Percentiles rank a stretch among this genome's conserved stretches.
Conservation (phyloP, 2,797 vertebrate genomes). For the Benthosema pterotum region DNA sequence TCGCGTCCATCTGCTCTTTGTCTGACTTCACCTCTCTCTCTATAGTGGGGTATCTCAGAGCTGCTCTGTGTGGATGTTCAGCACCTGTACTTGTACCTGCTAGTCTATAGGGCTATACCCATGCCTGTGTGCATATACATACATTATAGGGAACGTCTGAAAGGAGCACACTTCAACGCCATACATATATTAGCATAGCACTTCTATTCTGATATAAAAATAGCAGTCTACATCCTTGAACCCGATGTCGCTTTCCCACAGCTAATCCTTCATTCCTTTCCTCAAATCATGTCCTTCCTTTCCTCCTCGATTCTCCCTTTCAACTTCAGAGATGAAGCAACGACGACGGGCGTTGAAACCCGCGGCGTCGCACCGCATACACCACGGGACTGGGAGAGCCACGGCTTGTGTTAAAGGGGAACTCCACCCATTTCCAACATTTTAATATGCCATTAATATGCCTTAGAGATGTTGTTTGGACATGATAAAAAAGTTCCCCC, state of each 20-base stretch:
- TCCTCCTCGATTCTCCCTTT: constrained; percentile 22
- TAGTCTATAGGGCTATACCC: constrained; percentile 3
- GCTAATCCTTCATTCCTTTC: constrained; percentile 30
- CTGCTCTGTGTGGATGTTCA: constrained; percentile 18
- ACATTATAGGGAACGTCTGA: constrained; percentile 39
- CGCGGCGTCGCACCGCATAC: no score
- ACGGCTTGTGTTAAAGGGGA: constrained; percentile 26
- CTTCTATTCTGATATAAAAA: constrained; percentile 19
- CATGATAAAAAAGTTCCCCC: no score
- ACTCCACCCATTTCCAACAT: no score
- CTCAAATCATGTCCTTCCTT: constrained; percentile 27
- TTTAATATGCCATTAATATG: no score
- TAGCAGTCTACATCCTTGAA: constrained; percentile 34
- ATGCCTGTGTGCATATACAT: constrained; percentile 56
- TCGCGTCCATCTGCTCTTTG: constrained; percentile 54
- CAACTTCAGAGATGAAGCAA: constrained; percentile 52
- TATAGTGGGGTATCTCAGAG: constrained; percentile 29
- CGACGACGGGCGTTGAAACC: constrained; percentile 26
- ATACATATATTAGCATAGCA: no score
- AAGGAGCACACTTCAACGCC: constrained; percentile 62
- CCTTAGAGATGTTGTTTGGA: no score
- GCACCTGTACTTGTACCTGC: constrained; percentile 20
- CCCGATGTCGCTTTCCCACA: constrained; percentile 53
- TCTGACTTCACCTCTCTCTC: constrained; percentile 36
- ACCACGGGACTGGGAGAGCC: constrained; percentile 37